Percentiles rank a stretch among this genome's conserved stretches.
phyloP scores from a whole-genome alignment of 2,797 vertebrate genomes.

The Hypotaenidia philippensis region DNA sequence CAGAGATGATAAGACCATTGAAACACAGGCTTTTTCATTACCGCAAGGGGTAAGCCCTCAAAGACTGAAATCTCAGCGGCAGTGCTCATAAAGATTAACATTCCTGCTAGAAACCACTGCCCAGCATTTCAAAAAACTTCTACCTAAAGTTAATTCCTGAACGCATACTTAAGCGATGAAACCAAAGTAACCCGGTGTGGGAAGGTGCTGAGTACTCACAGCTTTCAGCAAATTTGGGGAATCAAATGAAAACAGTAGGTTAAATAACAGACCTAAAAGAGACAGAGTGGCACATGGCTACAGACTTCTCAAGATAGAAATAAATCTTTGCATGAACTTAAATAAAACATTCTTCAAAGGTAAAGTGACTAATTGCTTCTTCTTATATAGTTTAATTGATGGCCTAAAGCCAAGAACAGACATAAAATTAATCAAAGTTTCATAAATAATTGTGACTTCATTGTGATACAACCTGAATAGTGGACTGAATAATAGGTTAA shows the following conservation, averaged over 20 bases:
- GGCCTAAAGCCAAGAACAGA: neutral
- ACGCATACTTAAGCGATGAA: neutral
- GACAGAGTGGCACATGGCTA: neutral
- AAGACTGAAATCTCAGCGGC: conserved; percentile 33
- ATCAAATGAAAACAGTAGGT: neutral
- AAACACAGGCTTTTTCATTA: conserved; percentile 29
- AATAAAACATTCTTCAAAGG: conserved; percentile 2
- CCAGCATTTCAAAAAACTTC: conserved; percentile 23
- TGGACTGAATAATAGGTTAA: conserved; percentile 28
- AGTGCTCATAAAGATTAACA: neutral
- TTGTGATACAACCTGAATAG: conserved; percentile 24
- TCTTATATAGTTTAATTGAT: conserved; percentile 24
- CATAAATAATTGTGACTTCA: conserved; percentile 43
- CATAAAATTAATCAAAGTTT: conserved; percentile 42
- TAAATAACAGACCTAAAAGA: neutral
- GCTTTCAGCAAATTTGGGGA: neutral
- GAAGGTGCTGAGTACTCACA: neutral
- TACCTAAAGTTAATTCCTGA: neutral
- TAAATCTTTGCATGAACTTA: neutral
- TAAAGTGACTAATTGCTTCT: conserved; percentile 23
- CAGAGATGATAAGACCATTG: neutral
- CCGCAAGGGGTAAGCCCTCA: neutral
- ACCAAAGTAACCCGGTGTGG: neutral
- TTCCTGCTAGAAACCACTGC: conserved; percentile 13
- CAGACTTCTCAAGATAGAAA: neutral